phyloP scores from a whole-genome alignment of 2,113 vertebrate genomes.

The Notechis scutatus region DNA sequence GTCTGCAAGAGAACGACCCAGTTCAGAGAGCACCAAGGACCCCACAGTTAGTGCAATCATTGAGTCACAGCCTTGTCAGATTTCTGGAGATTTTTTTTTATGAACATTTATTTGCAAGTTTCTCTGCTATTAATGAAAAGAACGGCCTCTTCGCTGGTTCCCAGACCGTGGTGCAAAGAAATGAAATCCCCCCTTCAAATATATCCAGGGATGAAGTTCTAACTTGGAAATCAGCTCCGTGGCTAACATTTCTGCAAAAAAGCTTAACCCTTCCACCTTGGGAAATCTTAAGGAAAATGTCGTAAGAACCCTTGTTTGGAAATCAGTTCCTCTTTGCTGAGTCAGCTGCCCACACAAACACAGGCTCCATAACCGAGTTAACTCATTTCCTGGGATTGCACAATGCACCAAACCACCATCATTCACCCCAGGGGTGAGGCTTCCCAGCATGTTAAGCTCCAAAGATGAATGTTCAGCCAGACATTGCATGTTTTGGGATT shows the following conservation, averaged over 20 bases:
- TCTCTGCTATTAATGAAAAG: background rate
- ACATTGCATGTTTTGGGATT: background rate
- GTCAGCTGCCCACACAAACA: background rate
- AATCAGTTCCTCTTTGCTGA: background rate
- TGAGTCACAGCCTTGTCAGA: background rate
- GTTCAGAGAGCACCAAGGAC: no score
- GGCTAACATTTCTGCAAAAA: background rate
- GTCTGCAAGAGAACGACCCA: no score
- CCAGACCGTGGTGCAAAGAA: background rate
- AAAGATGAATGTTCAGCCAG: background rate
- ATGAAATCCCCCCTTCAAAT: background rate
- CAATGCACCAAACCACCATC: background rate
- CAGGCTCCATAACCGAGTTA: background rate
- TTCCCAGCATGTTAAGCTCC: background rate
- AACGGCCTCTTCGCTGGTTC: background rate
- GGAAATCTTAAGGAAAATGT: background rate
- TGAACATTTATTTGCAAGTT: background rate
- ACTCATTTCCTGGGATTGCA: background rate
- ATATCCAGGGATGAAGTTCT: background rate
- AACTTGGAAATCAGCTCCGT: background rate
- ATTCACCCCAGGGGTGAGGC: background rate
- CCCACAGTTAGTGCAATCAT: background rate
- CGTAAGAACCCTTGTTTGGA: background rate
- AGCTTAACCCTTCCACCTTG: background rate
- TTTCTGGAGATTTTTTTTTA: background rate